Evolutionary conservation across 2,888 invertebrate genomes (phyloP).

Genomic region (Cheilosia pagana): DNA sequence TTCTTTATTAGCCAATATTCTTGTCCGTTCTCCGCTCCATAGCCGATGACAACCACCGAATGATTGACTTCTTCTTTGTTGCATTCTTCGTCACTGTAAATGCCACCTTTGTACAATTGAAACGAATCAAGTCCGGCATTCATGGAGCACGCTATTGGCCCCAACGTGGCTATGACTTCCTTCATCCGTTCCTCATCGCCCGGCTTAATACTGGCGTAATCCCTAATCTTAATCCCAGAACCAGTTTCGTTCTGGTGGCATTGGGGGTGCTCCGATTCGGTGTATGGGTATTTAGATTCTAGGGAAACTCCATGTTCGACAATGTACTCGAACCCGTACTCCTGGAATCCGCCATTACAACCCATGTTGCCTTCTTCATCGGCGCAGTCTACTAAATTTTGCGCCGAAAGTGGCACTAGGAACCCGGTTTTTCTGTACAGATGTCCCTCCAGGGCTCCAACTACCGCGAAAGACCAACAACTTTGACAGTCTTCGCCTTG

Average conservation of each 20-base stretch:
- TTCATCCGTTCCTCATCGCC: constrained; percentile 82
- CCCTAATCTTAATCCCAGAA: constrained; percentile 78
- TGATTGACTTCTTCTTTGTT: constrained; percentile 81
- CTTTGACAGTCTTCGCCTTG: constrained; percentile 81
- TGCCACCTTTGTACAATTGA: constrained; percentile 80
- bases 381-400: constrained; percentile 82
- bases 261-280: constrained; percentile 78
- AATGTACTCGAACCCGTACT: constrained; percentile 82
- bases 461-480: constrained; percentile 82
- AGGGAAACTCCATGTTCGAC: constrained; percentile 81
- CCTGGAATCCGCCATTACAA: constrained; percentile 82
- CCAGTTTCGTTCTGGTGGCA: constrained; percentile 80
- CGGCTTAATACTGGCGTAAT: constrained; percentile 80
- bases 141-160: constrained; percentile 81
- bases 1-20: constrained; percentile 83
- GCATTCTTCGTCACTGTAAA: constrained; percentile 81
- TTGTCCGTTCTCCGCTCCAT: constrained; percentile 80
- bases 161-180: constrained; percentile 81
- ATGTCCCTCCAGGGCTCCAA: constrained; percentile 81
- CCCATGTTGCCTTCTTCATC: constrained; percentile 81
- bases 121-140: constrained; percentile 80
- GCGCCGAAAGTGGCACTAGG: constrained; percentile 81
- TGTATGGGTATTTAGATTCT: constrained; percentile 81
- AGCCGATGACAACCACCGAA: constrained; percentile 82
- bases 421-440: constrained; percentile 81